A percentile compares a stretch with the other conserved stretches of the same genome.
phyloP scores from a whole-genome alignment of 2,113 vertebrate genomes.

The Oreochromis niloticus region DNA sequence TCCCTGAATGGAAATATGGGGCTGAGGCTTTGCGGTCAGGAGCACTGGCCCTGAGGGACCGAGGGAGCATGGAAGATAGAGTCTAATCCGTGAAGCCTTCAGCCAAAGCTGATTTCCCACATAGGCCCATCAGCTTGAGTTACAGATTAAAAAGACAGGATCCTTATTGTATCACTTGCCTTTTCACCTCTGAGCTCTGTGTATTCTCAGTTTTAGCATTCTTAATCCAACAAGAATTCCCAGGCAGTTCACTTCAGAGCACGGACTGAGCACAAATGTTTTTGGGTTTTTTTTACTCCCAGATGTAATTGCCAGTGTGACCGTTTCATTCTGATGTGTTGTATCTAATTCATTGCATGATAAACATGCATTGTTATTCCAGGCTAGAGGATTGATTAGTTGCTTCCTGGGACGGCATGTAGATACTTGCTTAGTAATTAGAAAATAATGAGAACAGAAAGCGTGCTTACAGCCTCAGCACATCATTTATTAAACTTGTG shows the following conservation, averaged over 20 bases:
- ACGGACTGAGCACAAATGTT: background rate
- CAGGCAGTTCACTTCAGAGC: background rate
- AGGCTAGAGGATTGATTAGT: no score
- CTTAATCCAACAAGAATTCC: slow-evolving; percentile 33
- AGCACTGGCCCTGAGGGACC: background rate
- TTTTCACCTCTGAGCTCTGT: slow-evolving; percentile 30
- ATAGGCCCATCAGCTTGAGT: slow-evolving; percentile 52
- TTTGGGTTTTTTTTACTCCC: accelerated
- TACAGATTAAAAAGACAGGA: slow-evolving; percentile 65
- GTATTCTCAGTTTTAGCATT: slow-evolving; percentile 12
- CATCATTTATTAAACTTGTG: background rate
- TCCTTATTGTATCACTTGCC: slow-evolving; percentile 36
- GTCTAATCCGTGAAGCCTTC: slow-evolving; percentile 38
- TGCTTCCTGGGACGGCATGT: no score
- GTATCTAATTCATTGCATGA: background rate
- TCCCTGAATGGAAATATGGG: background rate
- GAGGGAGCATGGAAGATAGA: slow-evolving; percentile 31
- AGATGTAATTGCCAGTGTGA: background rate
- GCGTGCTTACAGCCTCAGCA: background rate
- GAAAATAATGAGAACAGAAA: no score
- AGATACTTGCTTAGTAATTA: no score
- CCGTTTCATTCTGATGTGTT: background rate
- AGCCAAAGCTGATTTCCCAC: slow-evolving; percentile 57
- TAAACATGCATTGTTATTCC: background rate
- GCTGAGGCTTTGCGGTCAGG: background rate